Conservation (phyloP, 2,888 invertebrate species). For the Mantis religiosa region DNA sequence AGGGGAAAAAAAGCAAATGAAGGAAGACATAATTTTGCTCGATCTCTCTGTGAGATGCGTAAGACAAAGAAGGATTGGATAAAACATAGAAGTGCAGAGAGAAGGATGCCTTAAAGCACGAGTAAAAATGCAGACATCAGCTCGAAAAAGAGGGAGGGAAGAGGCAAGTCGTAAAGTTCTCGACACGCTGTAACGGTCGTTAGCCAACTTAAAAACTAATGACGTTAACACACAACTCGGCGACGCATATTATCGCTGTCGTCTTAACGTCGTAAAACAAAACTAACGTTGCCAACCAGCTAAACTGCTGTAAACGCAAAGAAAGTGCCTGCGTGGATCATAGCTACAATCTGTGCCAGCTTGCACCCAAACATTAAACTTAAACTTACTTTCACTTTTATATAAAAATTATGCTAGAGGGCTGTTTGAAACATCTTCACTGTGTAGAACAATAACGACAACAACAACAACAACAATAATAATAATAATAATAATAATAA, state of each 20-base stretch:
- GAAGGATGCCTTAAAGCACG: background rate
- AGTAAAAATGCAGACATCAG: constrained; percentile 13
- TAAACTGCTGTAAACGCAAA: too few species aligned
- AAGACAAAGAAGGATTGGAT: background rate
- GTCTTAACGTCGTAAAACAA: background rate
- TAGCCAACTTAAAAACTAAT: background rate
- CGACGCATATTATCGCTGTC: background rate
- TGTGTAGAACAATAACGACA: too few species aligned
- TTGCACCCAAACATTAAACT: too few species aligned
- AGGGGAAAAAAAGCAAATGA: background rate
- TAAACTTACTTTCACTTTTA: too few species aligned
- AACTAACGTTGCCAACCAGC: background rate
- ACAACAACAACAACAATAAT: too few species aligned
- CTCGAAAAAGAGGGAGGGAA: background rate
- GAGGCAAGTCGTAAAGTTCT: background rate
- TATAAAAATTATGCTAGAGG: too few species aligned
- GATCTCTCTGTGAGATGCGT: background rate
- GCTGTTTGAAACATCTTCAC: too few species aligned
- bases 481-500: too few species aligned
- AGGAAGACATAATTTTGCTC: background rate
- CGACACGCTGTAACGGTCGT: background rate
- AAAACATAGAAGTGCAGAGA: background rate
- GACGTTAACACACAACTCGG: background rate
- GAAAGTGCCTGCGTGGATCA: too few species aligned
- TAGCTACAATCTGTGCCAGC: too few species aligned